Evolutionary conservation across 2,888 invertebrate species (phyloP), one percentile per base, ranked within the genome.

Genomic region (Agrochola circellaris): DNA sequence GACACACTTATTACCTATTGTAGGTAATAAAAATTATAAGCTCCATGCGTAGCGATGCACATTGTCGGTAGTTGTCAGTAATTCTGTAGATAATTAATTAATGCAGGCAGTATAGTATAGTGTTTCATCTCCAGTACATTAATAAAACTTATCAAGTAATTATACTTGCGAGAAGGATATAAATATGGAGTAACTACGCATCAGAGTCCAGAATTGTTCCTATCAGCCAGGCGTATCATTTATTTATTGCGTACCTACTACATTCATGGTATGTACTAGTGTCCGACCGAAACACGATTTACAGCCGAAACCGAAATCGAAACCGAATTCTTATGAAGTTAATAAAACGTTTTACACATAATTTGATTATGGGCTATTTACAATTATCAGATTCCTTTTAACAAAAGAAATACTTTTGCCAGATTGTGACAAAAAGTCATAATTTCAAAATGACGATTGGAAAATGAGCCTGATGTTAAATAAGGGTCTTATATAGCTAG

Each of bases 161-260:
- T 70, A 62, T 70, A 66, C 72, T 56, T 60, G 68, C 20, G 15
- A 15, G 26, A 48, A 67, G n/a, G 26, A 71, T 66, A 81, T 84
- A 72, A 82, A 87, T 85, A 82, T 66, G 75, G n/a, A 78, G 38
- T 71, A 54, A 4, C 3, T 54, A 68, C 42, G 58, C 62, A 79
- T 56, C 58, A 45, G 77, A 42, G 42, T 72, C 70, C 73, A 77
- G 71, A 75, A 42, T 70, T 69, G 73, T 79, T 79, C 79, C 64
- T 79, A 75, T 82, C 86, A 82, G 70, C 51, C 58, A 60, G 73
- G 8, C 60, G 72, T 75, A 86, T 84, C 58, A 80, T 74, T 75
- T 76, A 84, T 84, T 86, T 83, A 88, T 78, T 79, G 62, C 72
- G 26, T 65, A 64, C 34, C 8, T 51, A 51, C 51, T 42, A 45